Evolutionary conservation across 2,888 invertebrate genomes (phyloP).

Genomic region (Shargacucullia verbasci): DNA sequence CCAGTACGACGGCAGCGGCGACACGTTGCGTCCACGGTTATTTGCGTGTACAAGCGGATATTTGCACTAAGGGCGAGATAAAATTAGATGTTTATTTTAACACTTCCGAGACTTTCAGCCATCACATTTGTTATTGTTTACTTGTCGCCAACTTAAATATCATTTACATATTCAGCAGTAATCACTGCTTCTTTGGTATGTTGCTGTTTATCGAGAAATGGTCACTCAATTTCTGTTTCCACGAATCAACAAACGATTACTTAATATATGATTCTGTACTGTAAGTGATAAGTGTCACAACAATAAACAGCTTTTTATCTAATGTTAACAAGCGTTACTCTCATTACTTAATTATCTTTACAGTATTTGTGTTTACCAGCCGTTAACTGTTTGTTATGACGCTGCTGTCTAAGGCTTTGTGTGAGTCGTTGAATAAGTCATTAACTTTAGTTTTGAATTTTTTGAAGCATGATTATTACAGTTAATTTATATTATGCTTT

Average conservation of each 20-base stretch:
- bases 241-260: slow-evolving; percentile 28
- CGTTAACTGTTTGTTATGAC: slow-evolving; percentile 29
- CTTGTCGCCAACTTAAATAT: slow-evolving; percentile 7
- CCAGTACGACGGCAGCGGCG: slow-evolving; percentile 16
- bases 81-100: slow-evolving; percentile 47
- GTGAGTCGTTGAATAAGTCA: neutral
- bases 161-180: slow-evolving; percentile 15
- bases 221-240: neutral
- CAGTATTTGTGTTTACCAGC: slow-evolving; percentile 27
- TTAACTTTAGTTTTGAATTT: slow-evolving; percentile 5
- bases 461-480: too few species aligned
- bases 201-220: neutral
- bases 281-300: slow-evolving; percentile 29
- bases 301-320: slow-evolving; percentile 35
- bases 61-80: slow-evolving; percentile 51
- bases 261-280: slow-evolving; percentile 8
- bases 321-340: slow-evolving; percentile 24
- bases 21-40: slow-evolving; percentile 18
- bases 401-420: slow-evolving; percentile 25
- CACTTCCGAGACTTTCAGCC: slow-evolving; percentile 23
- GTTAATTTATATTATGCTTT: too few species aligned
- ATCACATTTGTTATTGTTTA: slow-evolving; percentile 24
- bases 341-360: slow-evolving; percentile 43
- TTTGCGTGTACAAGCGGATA: slow-evolving; percentile 47
- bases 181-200: slow-evolving; percentile 4